These are phyloP conservation scores for Parascotia fuliginaria DNA, from an alignment of 2,888 invertebrate genomes.

Conservation along the genomic window DNA sequence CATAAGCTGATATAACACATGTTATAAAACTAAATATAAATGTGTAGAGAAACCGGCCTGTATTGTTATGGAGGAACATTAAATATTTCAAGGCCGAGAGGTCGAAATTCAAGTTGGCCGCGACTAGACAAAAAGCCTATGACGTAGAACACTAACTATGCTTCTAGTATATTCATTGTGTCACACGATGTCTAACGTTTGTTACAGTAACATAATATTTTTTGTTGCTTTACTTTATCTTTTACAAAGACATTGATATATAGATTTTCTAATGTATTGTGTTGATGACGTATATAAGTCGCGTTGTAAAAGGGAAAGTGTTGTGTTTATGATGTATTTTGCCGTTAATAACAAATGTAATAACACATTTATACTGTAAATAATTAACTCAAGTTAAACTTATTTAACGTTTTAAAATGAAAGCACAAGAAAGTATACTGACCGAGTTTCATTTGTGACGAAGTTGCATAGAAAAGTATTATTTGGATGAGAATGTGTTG, in stretches of 20 bases:
- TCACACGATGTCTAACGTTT: neutral
- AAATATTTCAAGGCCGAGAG: slow-evolving; percentile 35
- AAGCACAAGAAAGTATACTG: no score
- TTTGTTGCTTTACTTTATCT: neutral
- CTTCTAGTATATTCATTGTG: slow-evolving; percentile 18
- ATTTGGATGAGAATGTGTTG: no score
- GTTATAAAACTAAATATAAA: slow-evolving; percentile 3
- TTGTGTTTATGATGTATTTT: neutral
- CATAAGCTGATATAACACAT: no score
- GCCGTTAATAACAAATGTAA: neutral
- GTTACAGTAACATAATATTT: neutral
- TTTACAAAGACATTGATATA: neutral
- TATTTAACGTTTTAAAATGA: no score
- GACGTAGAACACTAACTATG: slow-evolving; percentile 30
- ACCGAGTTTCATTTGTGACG: no score
- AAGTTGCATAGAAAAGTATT: no score
- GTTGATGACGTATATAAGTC: neutral
- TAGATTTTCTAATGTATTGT: neutral
- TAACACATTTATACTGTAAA: no score
- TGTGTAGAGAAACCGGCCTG: slow-evolving; percentile 13
- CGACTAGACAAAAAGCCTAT: slow-evolving; percentile 35
- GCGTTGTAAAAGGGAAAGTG: neutral
- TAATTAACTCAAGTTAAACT: no score
- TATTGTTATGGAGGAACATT: slow-evolving; percentile 9
- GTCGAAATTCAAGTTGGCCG: slow-evolving; percentile 23